These are phyloP conservation scores for Dasyornis broadbenti DNA, from an alignment of 2,113 vertebrate species.

Conservation along the genomic window DNA sequence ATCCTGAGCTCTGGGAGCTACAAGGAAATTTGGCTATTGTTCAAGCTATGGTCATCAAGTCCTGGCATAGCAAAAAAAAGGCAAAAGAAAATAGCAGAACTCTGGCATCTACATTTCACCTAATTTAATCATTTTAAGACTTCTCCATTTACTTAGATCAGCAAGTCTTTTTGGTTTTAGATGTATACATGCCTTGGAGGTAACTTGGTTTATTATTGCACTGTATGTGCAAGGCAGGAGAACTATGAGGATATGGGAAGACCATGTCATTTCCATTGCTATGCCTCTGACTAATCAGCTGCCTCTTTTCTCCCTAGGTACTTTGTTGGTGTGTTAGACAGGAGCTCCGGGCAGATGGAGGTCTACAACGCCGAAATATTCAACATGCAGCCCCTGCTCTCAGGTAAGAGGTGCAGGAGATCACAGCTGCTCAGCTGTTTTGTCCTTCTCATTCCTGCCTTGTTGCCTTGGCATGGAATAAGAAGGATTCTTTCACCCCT, in stretches of 20 bases:
- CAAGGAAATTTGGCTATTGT: background rate
- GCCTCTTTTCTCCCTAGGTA: conserved; percentile 71
- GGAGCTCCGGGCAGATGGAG: conserved; percentile 84
- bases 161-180: background rate
- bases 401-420: conserved; percentile 71
- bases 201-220: background rate
- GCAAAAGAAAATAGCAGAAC: background rate
- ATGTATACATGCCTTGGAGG: background rate
- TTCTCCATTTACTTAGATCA: background rate
- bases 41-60: background rate
- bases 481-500: background rate
- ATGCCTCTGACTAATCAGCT: background rate
- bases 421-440: background rate
- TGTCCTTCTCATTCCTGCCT: background rate
- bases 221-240: background rate
- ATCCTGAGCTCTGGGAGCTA: background rate
- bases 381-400: conserved; percentile 87
- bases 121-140: background rate
- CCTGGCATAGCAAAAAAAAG: background rate
- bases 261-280: rapidly evolving
- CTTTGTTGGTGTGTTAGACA: conserved; percentile 89
- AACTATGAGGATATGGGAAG: background rate
- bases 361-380: conserved; percentile 88
- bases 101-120: background rate
- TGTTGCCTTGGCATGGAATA: background rate